phyloP scores from a whole-genome alignment of 2,888 invertebrate species.

The Drosophila paranaensis region DNA sequence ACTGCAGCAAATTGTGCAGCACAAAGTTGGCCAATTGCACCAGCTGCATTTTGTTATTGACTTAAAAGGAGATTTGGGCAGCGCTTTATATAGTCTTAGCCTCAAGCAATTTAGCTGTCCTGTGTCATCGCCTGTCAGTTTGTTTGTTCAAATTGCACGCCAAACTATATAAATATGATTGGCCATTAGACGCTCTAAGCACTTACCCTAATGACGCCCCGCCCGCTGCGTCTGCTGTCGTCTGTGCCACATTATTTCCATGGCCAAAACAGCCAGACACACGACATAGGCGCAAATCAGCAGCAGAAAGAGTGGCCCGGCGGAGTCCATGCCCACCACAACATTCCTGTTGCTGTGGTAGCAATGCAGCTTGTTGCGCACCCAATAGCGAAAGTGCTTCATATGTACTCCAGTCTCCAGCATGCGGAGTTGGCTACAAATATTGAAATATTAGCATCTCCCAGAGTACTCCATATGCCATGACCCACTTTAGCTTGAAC shows the following conservation, averaged over 20 bases:
- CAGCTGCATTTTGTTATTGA: slow-evolving; percentile 49
- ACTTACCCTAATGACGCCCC: slow-evolving; percentile 41
- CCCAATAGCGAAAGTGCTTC: slow-evolving; percentile 75
- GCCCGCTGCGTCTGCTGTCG: slow-evolving; percentile 15
- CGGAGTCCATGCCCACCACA: slow-evolving; percentile 81
- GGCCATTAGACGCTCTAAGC: too few relatives aligned
- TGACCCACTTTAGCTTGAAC: slow-evolving; percentile 48
- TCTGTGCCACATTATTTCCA: slow-evolving; percentile 70
- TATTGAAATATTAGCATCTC: background rate
- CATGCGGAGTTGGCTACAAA: slow-evolving; percentile 70
- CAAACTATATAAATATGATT: slow-evolving; percentile 16
- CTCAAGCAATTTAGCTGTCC: slow-evolving; percentile 51
- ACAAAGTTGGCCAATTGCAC: slow-evolving; percentile 68
- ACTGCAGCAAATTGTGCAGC: slow-evolving; percentile 65
- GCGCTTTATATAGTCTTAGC: slow-evolving; percentile 46
- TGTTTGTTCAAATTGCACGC: slow-evolving; percentile 63
- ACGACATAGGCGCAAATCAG: slow-evolving; percentile 63
- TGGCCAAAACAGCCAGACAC: slow-evolving; percentile 64
- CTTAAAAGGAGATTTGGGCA: background rate
- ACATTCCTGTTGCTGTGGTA: slow-evolving; percentile 71
- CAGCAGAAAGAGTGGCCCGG: slow-evolving; percentile 81
- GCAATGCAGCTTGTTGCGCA: slow-evolving; percentile 74
- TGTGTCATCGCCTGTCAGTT: slow-evolving; percentile 46
- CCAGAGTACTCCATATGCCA: background rate
- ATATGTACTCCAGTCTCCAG: slow-evolving; percentile 79